These are phyloP conservation scores for Metacarcinus magister DNA, from an alignment of 2,888 invertebrate species.

Conservation along the genomic window DNA sequence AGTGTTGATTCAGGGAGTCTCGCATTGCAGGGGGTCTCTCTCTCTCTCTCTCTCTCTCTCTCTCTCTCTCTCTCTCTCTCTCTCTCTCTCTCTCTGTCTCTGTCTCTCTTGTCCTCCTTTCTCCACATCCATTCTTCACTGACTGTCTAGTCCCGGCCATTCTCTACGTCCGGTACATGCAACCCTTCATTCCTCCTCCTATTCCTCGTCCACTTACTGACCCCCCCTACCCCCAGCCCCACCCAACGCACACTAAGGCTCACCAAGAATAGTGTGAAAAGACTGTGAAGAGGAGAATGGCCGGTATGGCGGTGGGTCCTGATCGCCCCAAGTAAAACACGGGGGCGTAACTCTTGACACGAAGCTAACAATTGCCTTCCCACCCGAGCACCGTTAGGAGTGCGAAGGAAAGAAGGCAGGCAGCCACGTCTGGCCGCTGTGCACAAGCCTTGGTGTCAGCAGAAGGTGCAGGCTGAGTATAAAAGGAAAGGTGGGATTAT, in stretches of 20 bases:
- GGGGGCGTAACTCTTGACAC: slow-evolving; percentile 3
- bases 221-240: neutral
- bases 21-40: neutral
- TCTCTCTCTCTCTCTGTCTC: neutral
- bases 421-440: neutral
- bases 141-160: neutral
- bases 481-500: slow-evolving; percentile 10
- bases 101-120: neutral
- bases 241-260: neutral
- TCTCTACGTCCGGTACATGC: neutral
- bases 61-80: neutral
- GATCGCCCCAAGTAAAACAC: neutral
- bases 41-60: neutral
- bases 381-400: neutral
- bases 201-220: neutral
- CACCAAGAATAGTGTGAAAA: neutral
- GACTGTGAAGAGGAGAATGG: slow-evolving; percentile 7
- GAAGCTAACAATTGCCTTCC: slow-evolving; percentile 15
- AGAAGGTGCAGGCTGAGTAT: neutral
- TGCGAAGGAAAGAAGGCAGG: neutral
- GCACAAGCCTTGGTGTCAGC: neutral
- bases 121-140: neutral
- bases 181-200: neutral
- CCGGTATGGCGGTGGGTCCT: neutral
- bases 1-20: slow-evolving; percentile 22